Evolutionary conservation across 1,140 invertebrate genomes (phyloP).

Genomic region (Schlechtendalia chinensis): DNA sequence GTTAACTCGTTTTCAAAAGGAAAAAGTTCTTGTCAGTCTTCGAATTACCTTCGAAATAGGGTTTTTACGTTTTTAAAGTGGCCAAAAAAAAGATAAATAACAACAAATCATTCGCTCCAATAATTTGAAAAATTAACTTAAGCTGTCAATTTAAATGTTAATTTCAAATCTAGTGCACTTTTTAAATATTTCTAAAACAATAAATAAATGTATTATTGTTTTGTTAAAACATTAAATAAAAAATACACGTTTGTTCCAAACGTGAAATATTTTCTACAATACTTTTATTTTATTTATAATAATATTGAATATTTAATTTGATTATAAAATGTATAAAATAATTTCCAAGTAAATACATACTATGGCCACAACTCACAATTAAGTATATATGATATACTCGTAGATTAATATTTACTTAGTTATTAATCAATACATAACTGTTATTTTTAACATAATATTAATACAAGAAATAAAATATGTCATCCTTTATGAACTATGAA

Average conservation of each 20-base stretch:
- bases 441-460: no score
- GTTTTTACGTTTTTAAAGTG: constrained; percentile 23
- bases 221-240: not conserved
- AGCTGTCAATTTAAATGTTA: constrained; percentile 38
- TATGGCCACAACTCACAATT: not conserved
- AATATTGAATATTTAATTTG: not conserved
- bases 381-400: no score
- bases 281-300: not conserved
- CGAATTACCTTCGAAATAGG: constrained; percentile 11
- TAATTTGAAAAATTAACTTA: constrained; percentile 16
- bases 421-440: no score
- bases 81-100: not conserved
- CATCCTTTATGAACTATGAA: no score
- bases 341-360: not conserved
- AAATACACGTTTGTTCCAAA: constrained; percentile 1
- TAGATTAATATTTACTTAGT: no score
- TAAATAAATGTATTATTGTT: not conserved
- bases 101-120: not conserved
- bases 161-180: not conserved
- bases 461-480: no score
- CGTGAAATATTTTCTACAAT: not conserved
- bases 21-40: constrained; percentile 4
- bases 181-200: not conserved
- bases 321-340: not conserved
- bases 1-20: not conserved